Conservation (phyloP, 2,888 invertebrate genomes). For the Anaspis maculata region DNA sequence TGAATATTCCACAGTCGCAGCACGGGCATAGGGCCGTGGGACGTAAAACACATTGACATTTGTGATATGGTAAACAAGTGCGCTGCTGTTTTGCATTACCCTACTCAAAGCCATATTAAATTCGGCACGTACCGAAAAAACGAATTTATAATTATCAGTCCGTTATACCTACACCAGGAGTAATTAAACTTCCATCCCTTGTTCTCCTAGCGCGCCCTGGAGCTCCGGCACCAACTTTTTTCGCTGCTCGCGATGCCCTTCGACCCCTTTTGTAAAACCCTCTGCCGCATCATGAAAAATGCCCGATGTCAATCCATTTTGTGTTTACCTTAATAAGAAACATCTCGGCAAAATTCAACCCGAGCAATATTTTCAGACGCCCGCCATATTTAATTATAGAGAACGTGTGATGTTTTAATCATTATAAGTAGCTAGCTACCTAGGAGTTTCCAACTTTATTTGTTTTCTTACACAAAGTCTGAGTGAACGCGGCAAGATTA, state of each 20-base stretch:
- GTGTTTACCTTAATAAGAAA: no score
- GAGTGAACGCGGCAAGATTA: constrained; percentile 35
- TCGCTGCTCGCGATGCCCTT: no score
- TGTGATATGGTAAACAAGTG: constrained; percentile 19
- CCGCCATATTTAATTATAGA: constrained; percentile 36
- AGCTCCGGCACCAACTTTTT: no score
- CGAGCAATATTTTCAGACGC: no score
- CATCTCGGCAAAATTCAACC: no score
- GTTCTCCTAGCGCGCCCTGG: no score
- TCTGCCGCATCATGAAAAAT: no score
- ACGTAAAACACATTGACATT: constrained; percentile 8
- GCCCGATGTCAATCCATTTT: no score
- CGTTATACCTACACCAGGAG: no score
- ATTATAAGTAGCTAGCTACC: constrained; percentile 38
- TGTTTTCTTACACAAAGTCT: constrained; percentile 36
- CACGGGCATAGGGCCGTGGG: constrained; percentile 1
- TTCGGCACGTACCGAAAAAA: constrained; percentile 28
- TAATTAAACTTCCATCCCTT: no score
- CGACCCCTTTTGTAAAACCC: no score
- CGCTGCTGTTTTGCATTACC: constrained; percentile 27
- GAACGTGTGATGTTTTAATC: constrained; percentile 40
- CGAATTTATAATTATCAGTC: constrained; percentile 16
- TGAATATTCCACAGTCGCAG: neutral
- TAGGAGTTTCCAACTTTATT: constrained; percentile 35
- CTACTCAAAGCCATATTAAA: constrained; percentile 29